phyloP scores from a whole-genome alignment of 1,140 invertebrate genomes.

The Drosophila pruinosa region DNA sequence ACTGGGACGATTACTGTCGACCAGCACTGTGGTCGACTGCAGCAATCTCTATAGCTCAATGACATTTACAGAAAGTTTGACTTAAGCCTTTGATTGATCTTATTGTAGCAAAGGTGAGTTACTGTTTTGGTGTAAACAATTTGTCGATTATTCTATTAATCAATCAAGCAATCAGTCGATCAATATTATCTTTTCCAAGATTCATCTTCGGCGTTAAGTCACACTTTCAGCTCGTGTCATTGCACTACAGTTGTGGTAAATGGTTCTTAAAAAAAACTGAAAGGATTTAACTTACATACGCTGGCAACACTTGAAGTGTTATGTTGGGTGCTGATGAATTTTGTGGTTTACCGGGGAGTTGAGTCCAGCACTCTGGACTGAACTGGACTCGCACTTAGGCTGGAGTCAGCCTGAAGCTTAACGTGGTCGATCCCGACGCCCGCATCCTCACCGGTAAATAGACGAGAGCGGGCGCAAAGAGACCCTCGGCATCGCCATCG shows the following conservation, averaged over 20 bases:
- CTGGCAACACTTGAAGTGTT: conserved; percentile 65
- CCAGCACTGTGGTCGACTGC: conserved; percentile 20
- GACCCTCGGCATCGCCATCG: conserved; percentile 51
- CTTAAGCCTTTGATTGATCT: not conserved
- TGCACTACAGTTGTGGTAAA: conserved; percentile 3
- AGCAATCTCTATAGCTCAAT: not conserved
- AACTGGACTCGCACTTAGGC: conserved; percentile 86
- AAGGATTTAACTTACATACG: conserved; percentile 66
- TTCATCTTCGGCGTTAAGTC: not conserved
- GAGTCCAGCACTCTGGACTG: too few relatives aligned
- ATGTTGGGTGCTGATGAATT: conserved; percentile 30
- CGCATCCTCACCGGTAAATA: conserved; percentile 95
- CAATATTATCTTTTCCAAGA: not conserved
- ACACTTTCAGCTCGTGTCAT: conserved; percentile 1
- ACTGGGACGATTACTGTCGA: conserved; percentile 17
- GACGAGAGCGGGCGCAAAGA: conserved; percentile 93
- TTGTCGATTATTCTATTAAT: too few relatives aligned
- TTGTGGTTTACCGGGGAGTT: not conserved
- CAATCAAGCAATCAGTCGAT: not conserved
- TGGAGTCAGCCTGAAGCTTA: conserved; percentile 95
- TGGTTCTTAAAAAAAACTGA: conserved; percentile 24
- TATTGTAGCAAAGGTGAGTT: not conserved
- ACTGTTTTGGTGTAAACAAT: not conserved
- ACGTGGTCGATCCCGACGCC: conserved; percentile 88
- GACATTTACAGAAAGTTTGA: not conserved